Base-by-base conservation (phyloP, 2,113 vertebrate species). In the Lota lota region DNA sequence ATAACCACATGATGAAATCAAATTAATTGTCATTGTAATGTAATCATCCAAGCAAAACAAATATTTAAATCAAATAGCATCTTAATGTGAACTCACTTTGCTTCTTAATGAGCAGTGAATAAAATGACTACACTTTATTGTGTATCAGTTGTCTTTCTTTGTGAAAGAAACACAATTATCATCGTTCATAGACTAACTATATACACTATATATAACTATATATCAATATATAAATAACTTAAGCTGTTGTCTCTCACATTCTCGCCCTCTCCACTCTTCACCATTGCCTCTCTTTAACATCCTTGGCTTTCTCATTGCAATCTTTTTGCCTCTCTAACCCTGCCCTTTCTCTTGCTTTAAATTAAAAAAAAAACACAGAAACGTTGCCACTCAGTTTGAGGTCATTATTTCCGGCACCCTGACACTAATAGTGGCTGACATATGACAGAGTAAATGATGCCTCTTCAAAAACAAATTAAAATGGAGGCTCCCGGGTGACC, bases 381-480 rank as follows among this genome's bases (percentile, higher is more conserved):
- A 47, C 10, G 8, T 47, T 47, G 40, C 12, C 63, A 50, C 19
- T 64, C 36, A 50, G 63, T 19, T 40, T 24, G 14, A 65, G 63
- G 63, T 51, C 47, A 53, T 53, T 22, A 54, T 53, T 65, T 7
- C 62, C 62, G 40, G 56, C 22, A 16, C 24, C 22, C 18, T 71
- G 70, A 74, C 66, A 69, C 51, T 66, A 76, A 76, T 69, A 40
- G 69, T 33, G 22, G 24, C 66, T 79, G 79, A 76, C 76, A 74
- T 67, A 66, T 24, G 62, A 51, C 57, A 57, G 50, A 21, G 51
- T 21, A 40, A 50, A 63, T 51, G 15, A 58, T 63, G 33, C 57
- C 28, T 22, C 62, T 81, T 61, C 54, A 66, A 58, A 47, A 53
- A 61, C 50, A 65, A 69, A 68, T 66, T 22, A 53, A 5, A 22